phyloP scores from a whole-genome alignment of 2,113 vertebrate genomes.

The Anoura caudifer region DNA sequence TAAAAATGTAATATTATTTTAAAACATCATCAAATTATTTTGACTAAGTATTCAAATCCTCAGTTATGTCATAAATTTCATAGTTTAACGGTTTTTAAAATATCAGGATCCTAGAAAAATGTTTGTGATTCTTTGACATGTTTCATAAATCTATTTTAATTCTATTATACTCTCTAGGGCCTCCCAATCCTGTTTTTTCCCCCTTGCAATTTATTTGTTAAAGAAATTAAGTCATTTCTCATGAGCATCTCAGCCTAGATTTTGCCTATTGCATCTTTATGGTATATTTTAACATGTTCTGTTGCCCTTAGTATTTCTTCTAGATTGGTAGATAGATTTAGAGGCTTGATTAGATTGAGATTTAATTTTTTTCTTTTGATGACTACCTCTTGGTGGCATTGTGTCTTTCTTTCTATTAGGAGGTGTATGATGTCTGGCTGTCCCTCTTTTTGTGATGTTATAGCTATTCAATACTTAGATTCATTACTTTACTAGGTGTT shows the following conservation, averaged over 20 bases:
- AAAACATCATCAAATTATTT: background rate
- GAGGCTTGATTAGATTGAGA: background rate
- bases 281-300: background rate
- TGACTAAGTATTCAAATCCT: background rate
- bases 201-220: background rate
- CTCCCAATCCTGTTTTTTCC: background rate
- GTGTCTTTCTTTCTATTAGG: background rate
- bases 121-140: background rate
- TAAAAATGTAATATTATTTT: background rate
- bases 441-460: background rate
- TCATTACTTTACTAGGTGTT: background rate
- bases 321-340: background rate
- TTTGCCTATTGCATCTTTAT: background rate
- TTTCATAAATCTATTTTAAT: constrained; percentile 14
- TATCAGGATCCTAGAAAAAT: background rate
- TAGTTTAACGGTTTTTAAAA: constrained; percentile 11
- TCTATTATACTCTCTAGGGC: background rate
- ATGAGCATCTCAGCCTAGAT: background rate
- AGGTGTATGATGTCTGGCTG: background rate
- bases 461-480: background rate
- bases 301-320: background rate
- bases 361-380: background rate
- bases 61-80: background rate
- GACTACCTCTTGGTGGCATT: background rate
- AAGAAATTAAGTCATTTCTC: constrained; percentile 7